Evolutionary conservation across 2,113 vertebrate species (phyloP), one percentile per base, ranked within the genome.

Genomic region (Podiceps cristatus): DNA sequence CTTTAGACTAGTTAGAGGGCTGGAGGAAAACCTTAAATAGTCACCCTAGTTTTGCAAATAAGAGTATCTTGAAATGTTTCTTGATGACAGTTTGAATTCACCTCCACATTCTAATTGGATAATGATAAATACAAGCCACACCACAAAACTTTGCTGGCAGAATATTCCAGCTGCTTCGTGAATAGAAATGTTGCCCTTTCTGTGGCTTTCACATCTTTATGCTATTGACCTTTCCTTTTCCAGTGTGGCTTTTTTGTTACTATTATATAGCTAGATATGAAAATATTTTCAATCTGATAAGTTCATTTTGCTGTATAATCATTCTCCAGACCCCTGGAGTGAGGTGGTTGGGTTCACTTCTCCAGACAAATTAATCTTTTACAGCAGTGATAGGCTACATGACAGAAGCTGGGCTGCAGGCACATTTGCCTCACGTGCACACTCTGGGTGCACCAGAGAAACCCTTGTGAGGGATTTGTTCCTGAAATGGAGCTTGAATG

Each of bases 341-440:
- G 63, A 53, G 33, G 24, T 23, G 10, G 11, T 18, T 77, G 31
- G 47, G 29, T 35, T 80, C 9, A 27, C 6, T 76, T 84, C 42
- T 80, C 37, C 53, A 53, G 23, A 5, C 25, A 77, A 47, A 86
- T 47, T 19, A 33, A n/a, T 19, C 14, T 47, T 63, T 37, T 18
- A 24, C 58, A 81, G 64, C 4, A 2, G 13, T 75, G n/a, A 75
- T 52, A 87, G 79, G 42, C 16, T 19, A 25, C 33, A 22, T 72
- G 42, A 50, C 35, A 56, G 11, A 28, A 76, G 15, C 24, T 66
- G 58, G 9, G 35, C 47, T 16, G 17, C 19, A 47, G 42, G 58
- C 11, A 19, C 25, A 6, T 50, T 28, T 71, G 7, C 25, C 63
- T 68, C 52, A 47, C 0, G 0, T 62, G 20, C 50, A 66, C 4